phyloP scores from a whole-genome alignment of 2,888 invertebrate genomes.

The Ichneumoninae sp. region DNA sequence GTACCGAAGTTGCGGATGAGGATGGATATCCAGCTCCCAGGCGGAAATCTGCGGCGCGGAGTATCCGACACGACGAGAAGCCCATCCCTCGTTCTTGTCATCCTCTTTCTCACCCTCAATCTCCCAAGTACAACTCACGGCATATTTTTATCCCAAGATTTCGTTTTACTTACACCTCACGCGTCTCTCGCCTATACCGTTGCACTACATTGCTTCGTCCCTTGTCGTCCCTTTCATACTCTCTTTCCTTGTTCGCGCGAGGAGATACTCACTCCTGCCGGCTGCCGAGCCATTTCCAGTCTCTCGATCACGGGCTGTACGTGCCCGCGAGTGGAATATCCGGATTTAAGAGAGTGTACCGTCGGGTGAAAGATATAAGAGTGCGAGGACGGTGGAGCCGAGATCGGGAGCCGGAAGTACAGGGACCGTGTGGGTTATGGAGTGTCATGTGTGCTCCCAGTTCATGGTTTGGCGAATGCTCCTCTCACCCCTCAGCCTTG shows the following conservation, averaged over 20 bases:
- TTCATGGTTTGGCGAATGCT: conserved; percentile 27
- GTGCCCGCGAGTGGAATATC: conserved; percentile 56
- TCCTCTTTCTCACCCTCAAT: neutral
- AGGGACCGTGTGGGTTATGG: conserved; percentile 16
- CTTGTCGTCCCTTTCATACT: conserved; percentile 18
- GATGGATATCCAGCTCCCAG: conserved; percentile 3
- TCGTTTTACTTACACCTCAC: conserved; percentile 23
- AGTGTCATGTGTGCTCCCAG: conserved; percentile 43
- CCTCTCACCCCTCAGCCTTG: neutral
- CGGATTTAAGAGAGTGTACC: conserved; percentile 63
- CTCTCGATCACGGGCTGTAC: conserved; percentile 44
- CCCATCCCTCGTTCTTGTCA: conserved; percentile 6
- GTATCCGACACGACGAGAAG: neutral
- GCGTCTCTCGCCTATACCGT: conserved; percentile 16
- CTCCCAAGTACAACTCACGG: conserved; percentile 23
- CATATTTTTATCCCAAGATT: conserved; percentile 49
- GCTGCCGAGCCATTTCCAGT: conserved; percentile 2
- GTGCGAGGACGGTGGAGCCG: conserved; percentile 29
- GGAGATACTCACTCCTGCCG: neutral
- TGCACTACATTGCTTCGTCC: conserved; percentile 1
- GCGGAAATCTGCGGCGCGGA: neutral
- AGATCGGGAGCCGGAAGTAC: conserved; percentile 39
- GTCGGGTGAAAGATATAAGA: conserved; percentile 39
- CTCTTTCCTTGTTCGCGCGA: neutral
- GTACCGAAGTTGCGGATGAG: neutral